Conservation (phyloP, 1,140 invertebrate genomes). For the Cataglyphis hispanica region DNA sequence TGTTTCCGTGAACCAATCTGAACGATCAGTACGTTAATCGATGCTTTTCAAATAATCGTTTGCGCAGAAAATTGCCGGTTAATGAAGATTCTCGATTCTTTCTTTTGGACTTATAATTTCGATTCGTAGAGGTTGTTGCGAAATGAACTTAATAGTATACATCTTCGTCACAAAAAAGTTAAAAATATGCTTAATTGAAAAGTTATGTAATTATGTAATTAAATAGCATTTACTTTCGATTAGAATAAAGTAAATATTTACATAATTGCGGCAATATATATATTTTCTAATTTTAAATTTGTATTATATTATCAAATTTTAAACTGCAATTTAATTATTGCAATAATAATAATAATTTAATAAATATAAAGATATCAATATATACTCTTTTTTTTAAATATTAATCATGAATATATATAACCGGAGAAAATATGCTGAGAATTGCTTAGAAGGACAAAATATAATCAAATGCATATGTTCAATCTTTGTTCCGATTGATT, state of each 20-base stretch:
- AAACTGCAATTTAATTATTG: not conserved
- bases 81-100: conserved; percentile 41
- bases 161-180: not conserved
- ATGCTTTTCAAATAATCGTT: conserved; percentile 53
- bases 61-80: conserved; percentile 33
- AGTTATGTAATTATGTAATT: not conserved
- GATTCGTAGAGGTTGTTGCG: conserved; percentile 7
- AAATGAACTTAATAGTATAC: conserved; percentile 4
- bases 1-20: conserved; percentile 53
- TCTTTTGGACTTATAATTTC: not conserved
- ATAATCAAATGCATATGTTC: conserved; percentile 34
- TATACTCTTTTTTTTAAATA: not conserved
- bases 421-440: not conserved
- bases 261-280: not conserved
- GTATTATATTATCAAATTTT: not conserved
- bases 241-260: not conserved
- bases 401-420: not conserved
- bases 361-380: not conserved
- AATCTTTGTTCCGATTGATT: conserved; percentile 51
- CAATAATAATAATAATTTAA: too few species aligned
- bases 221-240: not conserved
- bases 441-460: not conserved
- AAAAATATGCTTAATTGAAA: not conserved
- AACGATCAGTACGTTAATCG: conserved; percentile 49
- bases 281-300: conserved; percentile 1